Evolutionary conservation across 2,888 invertebrate genomes (phyloP).

Genomic region (Muscina levida): DNA sequence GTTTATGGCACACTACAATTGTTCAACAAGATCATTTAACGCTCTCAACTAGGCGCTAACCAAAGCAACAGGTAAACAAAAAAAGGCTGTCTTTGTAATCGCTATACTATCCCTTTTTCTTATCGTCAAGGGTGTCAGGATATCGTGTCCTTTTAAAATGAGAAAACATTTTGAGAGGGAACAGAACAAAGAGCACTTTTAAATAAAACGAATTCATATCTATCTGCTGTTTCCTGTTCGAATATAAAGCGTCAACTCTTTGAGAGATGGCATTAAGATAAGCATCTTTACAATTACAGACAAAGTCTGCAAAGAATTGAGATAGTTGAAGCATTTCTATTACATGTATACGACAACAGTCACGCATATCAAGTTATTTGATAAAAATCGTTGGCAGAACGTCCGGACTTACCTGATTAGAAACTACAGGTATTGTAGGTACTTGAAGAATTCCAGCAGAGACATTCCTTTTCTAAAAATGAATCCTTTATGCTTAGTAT

Average conservation of each 20-base stretch:
- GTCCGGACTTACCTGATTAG: too few relatives aligned
- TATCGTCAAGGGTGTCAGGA: conserved; percentile 4
- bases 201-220: too few relatives aligned
- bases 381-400: too few relatives aligned
- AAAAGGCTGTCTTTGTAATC: neutral
- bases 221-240: too few relatives aligned
- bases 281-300: neutral
- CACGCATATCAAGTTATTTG: too few relatives aligned
- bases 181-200: neutral
- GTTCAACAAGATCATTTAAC: conserved; percentile 16
- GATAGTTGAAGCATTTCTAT: neutral
- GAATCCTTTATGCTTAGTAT: too few relatives aligned
- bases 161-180: neutral
- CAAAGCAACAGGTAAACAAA: neutral
- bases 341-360: neutral
- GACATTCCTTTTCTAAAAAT: too few relatives aligned
- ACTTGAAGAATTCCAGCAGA: too few relatives aligned
- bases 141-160: neutral
- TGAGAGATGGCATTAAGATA: conserved; percentile 1
- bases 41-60: neutral
- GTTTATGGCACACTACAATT: conserved; percentile 17
- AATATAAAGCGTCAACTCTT: too few relatives aligned
- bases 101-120: neutral
- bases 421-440: too few relatives aligned
- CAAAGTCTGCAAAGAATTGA: too few relatives aligned